phyloP scores from a whole-genome alignment of 2,888 invertebrate genomes.

The Cryptocephalus primarius region DNA sequence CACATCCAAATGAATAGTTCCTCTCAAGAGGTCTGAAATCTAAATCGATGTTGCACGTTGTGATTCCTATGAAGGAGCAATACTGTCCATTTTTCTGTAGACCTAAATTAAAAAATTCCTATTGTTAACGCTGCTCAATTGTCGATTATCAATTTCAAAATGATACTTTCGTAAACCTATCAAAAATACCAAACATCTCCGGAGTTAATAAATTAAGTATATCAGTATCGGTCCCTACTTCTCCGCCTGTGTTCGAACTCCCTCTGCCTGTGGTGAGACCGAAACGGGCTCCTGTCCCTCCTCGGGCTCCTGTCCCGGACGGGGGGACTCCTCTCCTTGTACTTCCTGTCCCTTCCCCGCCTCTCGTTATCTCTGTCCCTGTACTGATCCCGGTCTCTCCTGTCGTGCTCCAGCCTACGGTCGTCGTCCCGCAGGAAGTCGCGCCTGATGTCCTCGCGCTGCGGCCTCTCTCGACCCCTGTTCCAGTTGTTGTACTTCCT shows the following conservation, averaged over 20 bases:
- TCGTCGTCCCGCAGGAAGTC: constrained; percentile 30
- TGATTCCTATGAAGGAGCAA: too few species aligned
- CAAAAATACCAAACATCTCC: too few species aligned
- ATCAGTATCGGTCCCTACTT: constrained; percentile 16
- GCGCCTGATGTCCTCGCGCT: constrained; percentile 25
- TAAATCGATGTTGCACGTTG: too few species aligned
- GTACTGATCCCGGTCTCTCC: constrained; percentile 26
- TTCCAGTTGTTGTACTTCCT: constrained; percentile 6
- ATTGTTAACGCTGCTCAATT: too few species aligned
- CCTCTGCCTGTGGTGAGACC: constrained; percentile 11
- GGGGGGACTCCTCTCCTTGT: constrained; percentile 17
- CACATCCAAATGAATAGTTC: too few species aligned
- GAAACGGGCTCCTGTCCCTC: constrained; percentile 28
- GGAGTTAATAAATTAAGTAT: neutral
- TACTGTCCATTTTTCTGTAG: too few species aligned
- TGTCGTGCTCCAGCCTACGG: constrained; percentile 20
- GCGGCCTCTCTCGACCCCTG: constrained; percentile 23
- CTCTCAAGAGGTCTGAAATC: too few species aligned
- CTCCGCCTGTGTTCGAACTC: constrained; percentile 21
- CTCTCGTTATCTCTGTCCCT: constrained; percentile 13
- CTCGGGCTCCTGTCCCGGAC: constrained; percentile 11
- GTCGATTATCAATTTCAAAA: too few species aligned
- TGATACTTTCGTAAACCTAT: too few species aligned
- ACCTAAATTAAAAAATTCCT: too few species aligned
- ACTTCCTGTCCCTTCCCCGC: constrained; percentile 16